A percentile compares a stretch with the other conserved stretches of the same genome.
phyloP scores from a whole-genome alignment of 2,113 vertebrate species.

The Lethenteron camtschaticum region DNA sequence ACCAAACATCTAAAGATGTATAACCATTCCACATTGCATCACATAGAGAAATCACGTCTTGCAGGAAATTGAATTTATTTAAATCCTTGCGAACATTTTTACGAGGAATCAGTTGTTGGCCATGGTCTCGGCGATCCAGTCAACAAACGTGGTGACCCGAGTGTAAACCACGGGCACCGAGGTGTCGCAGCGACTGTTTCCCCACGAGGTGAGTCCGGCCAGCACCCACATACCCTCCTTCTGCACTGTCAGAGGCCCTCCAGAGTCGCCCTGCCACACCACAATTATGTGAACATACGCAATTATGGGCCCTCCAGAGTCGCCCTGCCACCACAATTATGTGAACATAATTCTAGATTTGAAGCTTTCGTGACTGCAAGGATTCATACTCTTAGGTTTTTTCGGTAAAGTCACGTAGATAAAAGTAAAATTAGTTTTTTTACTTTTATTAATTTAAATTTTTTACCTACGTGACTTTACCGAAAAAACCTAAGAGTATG shows the following conservation, averaged over 20 bases:
- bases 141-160: background rate
- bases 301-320: slow-evolving; percentile 10
- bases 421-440: no score
- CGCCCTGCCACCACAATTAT: slow-evolving; percentile 9
- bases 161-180: background rate
- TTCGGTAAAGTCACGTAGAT: no score
- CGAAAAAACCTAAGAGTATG: no score
- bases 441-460: no score
- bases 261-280: slow-evolving; percentile 11
- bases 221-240: background rate
- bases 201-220: slow-evolving; percentile 8
- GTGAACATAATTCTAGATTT: background rate
- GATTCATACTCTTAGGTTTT: no score
- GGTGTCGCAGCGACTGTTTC: slow-evolving; percentile 6
- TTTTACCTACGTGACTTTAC: no score
- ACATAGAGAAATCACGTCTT: no score
- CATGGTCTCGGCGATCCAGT: slow-evolving; percentile 3
- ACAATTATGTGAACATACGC: background rate
- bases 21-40: no score
- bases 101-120: slow-evolving; percentile 1
- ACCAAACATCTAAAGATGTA: no score
- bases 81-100: no score
- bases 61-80: no score
- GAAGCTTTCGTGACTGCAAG: no score
- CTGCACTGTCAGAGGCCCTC: slow-evolving; percentile 1